Evolutionary conservation across 2,797 vertebrate species (phyloP).

Genomic region (Heteromormyrus szaboi): DNA sequence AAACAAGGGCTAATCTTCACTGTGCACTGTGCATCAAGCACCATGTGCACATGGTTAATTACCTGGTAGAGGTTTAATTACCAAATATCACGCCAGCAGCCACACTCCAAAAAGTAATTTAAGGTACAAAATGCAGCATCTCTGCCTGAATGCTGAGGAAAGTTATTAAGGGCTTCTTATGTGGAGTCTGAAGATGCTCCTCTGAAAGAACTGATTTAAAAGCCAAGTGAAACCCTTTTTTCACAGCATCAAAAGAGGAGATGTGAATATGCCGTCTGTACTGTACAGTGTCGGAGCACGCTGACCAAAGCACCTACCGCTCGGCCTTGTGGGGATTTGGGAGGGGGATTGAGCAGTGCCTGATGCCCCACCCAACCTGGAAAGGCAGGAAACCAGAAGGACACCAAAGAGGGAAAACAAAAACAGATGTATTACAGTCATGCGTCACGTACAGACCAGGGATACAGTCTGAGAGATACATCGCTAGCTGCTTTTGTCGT

Average conservation of each 20-base stretch:
- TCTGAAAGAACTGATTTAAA: not conserved
- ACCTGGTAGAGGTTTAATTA: not conserved
- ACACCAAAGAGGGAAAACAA: not conserved
- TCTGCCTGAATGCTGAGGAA: not conserved
- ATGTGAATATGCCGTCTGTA: not conserved
- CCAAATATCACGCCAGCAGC: not conserved
- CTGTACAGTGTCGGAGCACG: not conserved
- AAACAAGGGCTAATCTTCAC: not conserved
- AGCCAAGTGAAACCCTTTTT: not conserved
- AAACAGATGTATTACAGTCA: not conserved
- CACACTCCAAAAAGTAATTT: not conserved
- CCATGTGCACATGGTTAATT: not conserved
- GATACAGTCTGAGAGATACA: not conserved
- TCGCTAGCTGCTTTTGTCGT: not conserved
- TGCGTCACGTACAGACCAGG: not conserved
- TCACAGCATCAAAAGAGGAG: not conserved
- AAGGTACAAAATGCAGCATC: not conserved
- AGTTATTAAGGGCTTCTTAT: not conserved
- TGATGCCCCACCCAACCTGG: conserved; percentile 43
- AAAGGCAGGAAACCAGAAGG: not conserved
- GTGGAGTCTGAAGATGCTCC: not conserved
- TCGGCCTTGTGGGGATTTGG: conserved; percentile 65
- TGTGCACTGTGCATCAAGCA: no score
- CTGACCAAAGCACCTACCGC: conserved; percentile 67
- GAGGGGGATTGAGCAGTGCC: conserved; percentile 38